phyloP scores from a whole-genome alignment of 2,113 vertebrate genomes.

The Aepyceros melampus region DNA sequence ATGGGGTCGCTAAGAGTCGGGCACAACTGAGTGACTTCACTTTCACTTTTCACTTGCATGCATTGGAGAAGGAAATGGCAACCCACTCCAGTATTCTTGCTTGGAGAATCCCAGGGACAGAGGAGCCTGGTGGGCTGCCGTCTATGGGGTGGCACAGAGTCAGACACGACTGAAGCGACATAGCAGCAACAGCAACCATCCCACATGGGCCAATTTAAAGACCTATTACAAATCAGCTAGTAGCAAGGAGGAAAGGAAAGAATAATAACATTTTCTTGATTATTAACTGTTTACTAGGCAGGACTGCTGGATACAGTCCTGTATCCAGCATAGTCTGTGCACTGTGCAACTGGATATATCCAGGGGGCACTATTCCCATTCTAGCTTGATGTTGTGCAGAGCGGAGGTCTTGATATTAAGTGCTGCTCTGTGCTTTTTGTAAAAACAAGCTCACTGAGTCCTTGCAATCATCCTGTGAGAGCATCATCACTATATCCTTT shows the following conservation, averaged over 20 bases:
- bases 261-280: neutral
- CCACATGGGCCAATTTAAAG: neutral
- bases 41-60: no score
- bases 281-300: neutral
- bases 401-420: neutral
- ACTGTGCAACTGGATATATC: neutral
- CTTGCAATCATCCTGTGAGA: neutral
- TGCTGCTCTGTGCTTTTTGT: neutral
- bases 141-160: no score
- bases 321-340: neutral
- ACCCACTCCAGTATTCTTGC: no score
- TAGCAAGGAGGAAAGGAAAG: neutral
- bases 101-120: no score
- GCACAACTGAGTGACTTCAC: no score
- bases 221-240: neutral
- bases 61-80: no score
- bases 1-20: no score
- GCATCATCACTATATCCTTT: neutral
- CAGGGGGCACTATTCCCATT: fast-evolving
- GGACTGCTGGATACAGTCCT: neutral
- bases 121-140: no score
- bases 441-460: neutral
- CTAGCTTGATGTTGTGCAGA: neutral
- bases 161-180: no score
- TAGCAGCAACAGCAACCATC: no score